These are phyloP conservation scores for Phalacrocorax brasilianus DNA, from an alignment of 2,113 vertebrate genomes.

Conservation along the genomic window DNA sequence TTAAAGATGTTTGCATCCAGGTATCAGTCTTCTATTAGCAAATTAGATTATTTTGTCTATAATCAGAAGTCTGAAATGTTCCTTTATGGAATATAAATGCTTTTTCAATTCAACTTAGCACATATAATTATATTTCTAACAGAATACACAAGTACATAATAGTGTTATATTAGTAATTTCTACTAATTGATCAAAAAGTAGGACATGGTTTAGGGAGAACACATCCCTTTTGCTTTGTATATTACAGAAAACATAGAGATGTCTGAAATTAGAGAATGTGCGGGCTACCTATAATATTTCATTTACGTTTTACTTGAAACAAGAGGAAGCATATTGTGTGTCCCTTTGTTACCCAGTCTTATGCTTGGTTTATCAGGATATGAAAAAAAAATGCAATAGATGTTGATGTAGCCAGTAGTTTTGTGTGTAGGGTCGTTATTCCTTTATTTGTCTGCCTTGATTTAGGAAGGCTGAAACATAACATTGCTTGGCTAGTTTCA, in stretches of 20 bases:
- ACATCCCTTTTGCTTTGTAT: not conserved
- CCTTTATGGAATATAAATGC: not conserved
- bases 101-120: not conserved
- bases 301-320: not conserved
- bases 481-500: not conserved
- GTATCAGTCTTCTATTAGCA: not conserved
- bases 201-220: not conserved
- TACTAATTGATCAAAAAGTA: not conserved
- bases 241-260: not conserved
- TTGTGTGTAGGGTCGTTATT: not conserved
- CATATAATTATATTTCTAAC: not conserved
- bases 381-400: not conserved
- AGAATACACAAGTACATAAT: not conserved
- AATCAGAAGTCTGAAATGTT: not conserved
- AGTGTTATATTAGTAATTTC: not conserved
- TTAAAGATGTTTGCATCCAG: not conserved
- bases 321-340: not conserved
- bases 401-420: not conserved
- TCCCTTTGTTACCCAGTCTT: not conserved
- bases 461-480: not conserved
- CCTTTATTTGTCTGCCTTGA: not conserved
- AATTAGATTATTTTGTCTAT: not conserved
- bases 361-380: not conserved
- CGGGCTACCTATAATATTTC: not conserved
- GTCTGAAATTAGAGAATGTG: not conserved